Conservation (phyloP, 2,797 vertebrate species). For the Lepilemur ruficaudatus region DNA sequence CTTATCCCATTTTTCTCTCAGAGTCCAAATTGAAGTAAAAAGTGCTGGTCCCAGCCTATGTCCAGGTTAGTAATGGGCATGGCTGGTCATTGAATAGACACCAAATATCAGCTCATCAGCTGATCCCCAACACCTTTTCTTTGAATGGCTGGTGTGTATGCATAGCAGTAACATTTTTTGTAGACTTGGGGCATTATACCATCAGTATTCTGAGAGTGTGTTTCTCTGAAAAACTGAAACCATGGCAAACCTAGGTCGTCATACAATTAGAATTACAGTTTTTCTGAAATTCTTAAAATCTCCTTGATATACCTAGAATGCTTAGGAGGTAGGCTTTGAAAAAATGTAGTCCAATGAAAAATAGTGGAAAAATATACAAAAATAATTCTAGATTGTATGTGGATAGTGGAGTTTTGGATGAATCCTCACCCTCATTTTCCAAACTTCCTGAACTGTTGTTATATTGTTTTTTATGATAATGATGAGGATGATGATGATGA, state of each 20-base stretch:
- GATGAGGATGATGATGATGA: neutral
- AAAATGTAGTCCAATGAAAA: slow-evolving; percentile 31
- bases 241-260: neutral
- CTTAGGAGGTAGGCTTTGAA: neutral
- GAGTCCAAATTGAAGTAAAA: slow-evolving; percentile 34
- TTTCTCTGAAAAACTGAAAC: slow-evolving; percentile 50
- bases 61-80: neutral
- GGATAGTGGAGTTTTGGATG: neutral
- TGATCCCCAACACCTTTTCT: neutral
- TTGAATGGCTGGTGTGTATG: neutral
- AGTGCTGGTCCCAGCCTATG: neutral
- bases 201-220: neutral
- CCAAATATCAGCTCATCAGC: neutral
- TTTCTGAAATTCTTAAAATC: slow-evolving; percentile 45
- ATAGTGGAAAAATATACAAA: neutral
- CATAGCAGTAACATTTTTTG: neutral
- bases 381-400: slow-evolving; percentile 15
- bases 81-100: neutral
- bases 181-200: neutral
- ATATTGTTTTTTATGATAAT: neutral
- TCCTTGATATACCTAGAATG: neutral
- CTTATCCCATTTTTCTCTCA: neutral
- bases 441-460: neutral
- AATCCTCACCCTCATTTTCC: neutral
- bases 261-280: slow-evolving; percentile 25